Evolutionary conservation across 1,140 invertebrate species (phyloP).

Genomic region (Zaprionus tsacasi): DNA sequence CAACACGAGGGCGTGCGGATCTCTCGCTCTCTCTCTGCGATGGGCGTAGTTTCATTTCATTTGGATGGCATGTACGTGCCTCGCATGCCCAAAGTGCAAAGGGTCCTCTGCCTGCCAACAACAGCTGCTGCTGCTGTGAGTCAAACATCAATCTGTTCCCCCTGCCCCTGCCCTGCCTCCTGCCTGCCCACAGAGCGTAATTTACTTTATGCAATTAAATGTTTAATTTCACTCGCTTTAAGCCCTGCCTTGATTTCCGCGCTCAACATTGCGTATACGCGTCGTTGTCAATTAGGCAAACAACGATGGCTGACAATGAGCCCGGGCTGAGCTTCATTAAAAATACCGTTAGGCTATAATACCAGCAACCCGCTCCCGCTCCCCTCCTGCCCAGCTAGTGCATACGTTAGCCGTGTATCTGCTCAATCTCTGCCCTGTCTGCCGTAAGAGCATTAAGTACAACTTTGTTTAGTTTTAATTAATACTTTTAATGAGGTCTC

Average conservation of each 20-base stretch:
- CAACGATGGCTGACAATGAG: constrained; percentile 58
- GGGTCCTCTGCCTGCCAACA: constrained; percentile 4
- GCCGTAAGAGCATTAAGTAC: constrained; percentile 12
- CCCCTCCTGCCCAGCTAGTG: not conserved
- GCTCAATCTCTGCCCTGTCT: not conserved
- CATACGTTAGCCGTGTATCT: constrained; percentile 3
- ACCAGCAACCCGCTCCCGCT: not conserved
- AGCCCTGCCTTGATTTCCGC: constrained; percentile 39
- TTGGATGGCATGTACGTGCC: constrained; percentile 62
- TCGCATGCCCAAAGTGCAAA: constrained; percentile 43
- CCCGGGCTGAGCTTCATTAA: constrained; percentile 62
- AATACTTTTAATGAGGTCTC: constrained; percentile 28
- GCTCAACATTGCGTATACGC: constrained; percentile 43
- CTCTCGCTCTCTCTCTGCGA: not conserved
- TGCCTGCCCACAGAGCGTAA: constrained; percentile 15
- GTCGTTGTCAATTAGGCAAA: constrained; percentile 60
- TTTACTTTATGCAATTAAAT: constrained; percentile 71
- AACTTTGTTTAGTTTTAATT: constrained; percentile 26
- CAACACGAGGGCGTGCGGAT: constrained; percentile 23
- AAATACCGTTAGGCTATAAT: constrained; percentile 58
- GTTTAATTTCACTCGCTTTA: constrained; percentile 55
- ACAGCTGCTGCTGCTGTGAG: constrained; percentile 28
- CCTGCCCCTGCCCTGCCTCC: constrained; percentile 7
- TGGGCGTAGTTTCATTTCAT: constrained; percentile 79
- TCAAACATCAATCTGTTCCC: constrained; percentile 65